Evolutionary conservation across 2,888 invertebrate species (phyloP), one percentile per base, ranked within the genome.

Genomic region (Anthophora plumipes): DNA sequence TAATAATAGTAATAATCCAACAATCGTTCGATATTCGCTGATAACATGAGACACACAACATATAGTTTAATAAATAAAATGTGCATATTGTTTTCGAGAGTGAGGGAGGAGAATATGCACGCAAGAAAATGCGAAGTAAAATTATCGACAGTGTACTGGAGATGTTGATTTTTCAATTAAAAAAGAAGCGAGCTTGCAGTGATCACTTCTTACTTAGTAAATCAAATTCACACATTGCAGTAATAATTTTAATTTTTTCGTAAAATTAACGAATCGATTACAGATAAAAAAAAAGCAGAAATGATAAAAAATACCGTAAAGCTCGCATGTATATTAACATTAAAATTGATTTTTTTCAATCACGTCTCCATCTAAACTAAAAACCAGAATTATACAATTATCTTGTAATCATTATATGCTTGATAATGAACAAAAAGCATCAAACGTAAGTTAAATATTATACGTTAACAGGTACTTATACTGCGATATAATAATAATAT

Each of bases 371-470:
- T 59, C 17, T 39, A 25, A 54, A 6, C 20, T 22, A n/a, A n/a
- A 60, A 63, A 77, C 52, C 14, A 12, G 12, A 71, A 85, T 85
- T 85, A 31, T 31, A 31, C 31, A 31, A 31, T 85, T 68, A 79
- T 83, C 46, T 55, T 72, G 85, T 85, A 89, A 90, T 88, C 87
- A 90, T 91, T 90, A 89, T 87, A 91, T 78, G 85, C 89, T 90
- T 89, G 85, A 88, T 90, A 81, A 72, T 87, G 85, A 85, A 84
- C 81, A 71, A 59, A 82, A 74, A 80, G 71, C 68, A 89, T 77
- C 80, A 82, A 87, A 82, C 77, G 85, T 84, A 90, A 85, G 83
- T 82, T 82, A 88, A 87, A 83, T 76, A 82, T 80, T 83, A 77
- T 84, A 87, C 86, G 77, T 82, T 75, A 82, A 80, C 82, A 82